Base-by-base conservation (phyloP, 2,797 vertebrate genomes). In the Dryobates pubescens region DNA sequence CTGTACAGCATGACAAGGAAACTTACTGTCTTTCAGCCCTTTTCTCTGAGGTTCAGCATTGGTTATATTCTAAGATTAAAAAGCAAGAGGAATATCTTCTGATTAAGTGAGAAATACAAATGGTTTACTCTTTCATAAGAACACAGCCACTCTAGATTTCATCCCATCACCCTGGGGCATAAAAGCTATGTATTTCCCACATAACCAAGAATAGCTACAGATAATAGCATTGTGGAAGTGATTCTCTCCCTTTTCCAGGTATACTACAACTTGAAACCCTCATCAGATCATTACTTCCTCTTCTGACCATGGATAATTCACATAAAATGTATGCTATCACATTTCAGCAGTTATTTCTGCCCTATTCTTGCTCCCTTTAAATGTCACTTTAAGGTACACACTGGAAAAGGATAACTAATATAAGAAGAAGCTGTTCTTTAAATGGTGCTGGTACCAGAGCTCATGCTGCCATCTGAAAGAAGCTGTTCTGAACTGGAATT, bases 341-440 rank as follows among this genome's bases (percentile, higher is more conserved):
- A 89, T 86, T 95, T 82, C 84, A 89, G 45, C 43, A 59, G 76
- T 82, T 84, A 83, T 71, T 94, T 81, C 49, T 91, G 27, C 32
- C 53, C 27, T 64, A 15, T 68, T 88, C 74, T 71, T 89, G 51
- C 4, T 88, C 54, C 32, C 16, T 15, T 58, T 83, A 92, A 64
- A 36, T 68, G 54, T 81, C n/a, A 90, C 38, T 89, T 92, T 70
- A 85, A 80, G 56, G 23, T 49, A 61, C 56, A 23, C 6, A 65
- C 17, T 56, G 65, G 47, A 45, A 80, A 90, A 63, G 3, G 14
- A 61, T 63, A 56, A 86, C 54, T 57, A 75, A 54, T 63, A 10
- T 23, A 76, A 86, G 69, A 78, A 86, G 27, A 82, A 22, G 34
- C 47, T 29, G 9, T 82, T 86, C 41, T 91, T 91, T 89, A 93